Evolutionary conservation across 2,113 vertebrate species (phyloP).

Genomic region (Zosterops lateralis): DNA sequence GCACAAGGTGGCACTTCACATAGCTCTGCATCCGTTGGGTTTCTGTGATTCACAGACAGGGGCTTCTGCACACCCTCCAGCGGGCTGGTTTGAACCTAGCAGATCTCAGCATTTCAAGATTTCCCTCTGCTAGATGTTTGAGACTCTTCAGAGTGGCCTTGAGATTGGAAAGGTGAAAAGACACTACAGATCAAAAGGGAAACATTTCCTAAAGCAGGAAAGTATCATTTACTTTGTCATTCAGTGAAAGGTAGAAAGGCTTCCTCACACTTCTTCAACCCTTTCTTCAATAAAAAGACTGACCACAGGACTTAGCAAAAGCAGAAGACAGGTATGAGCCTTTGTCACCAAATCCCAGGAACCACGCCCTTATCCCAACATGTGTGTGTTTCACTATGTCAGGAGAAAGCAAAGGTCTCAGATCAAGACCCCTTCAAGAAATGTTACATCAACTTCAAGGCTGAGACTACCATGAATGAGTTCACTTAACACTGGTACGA

Average conservation of each 20-base stretch:
- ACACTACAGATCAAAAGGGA: not conserved
- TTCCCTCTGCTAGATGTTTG: not conserved
- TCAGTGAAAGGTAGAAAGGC: not conserved
- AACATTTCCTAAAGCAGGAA: not conserved
- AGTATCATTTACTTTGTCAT: not conserved
- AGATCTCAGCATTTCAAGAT: not conserved
- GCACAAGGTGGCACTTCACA: not conserved
- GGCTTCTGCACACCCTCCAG: not conserved
- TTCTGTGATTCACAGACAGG: not conserved
- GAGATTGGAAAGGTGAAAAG: not conserved
- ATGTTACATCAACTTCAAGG: not conserved
- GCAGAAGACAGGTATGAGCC: not conserved
- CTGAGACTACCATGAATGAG: not conserved
- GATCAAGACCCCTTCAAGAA: not conserved
- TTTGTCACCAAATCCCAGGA: not conserved
- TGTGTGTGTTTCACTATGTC: not conserved
- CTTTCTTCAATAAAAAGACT: not conserved
- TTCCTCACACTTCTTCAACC: not conserved
- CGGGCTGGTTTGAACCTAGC: not conserved
- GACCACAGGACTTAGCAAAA: not conserved
- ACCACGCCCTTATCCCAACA: not conserved
- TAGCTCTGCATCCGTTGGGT: not conserved
- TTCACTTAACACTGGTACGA: not conserved
- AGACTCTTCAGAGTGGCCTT: not conserved
- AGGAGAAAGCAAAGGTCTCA: not conserved